These are phyloP conservation scores for Falco novaeseelandiae DNA, from an alignment of 2,797 vertebrate genomes.

Conservation along the genomic window DNA sequence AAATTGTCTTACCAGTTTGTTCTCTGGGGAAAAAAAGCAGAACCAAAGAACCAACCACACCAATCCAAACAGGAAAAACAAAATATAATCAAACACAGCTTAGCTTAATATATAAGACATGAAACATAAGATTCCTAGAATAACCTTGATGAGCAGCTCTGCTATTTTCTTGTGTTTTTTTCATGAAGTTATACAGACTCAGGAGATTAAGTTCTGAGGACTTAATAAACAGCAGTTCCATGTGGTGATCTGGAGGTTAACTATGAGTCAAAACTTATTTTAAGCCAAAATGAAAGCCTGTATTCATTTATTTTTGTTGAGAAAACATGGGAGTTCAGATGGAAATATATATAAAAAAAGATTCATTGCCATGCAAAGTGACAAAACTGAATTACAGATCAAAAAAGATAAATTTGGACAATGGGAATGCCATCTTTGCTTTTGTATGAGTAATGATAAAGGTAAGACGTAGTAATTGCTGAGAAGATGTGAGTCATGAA, in stretches of 20 bases:
- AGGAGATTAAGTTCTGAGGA: conserved; percentile 60
- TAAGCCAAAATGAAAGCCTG: conserved; percentile 78
- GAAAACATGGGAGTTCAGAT: conserved; percentile 60
- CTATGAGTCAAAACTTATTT: conserved; percentile 84
- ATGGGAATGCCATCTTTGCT: conserved; percentile 11
- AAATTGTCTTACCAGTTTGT: not conserved
- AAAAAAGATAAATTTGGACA: conserved; percentile 69
- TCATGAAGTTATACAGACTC: conserved; percentile 46
- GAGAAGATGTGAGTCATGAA: conserved; percentile 6
- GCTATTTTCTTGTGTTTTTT: conserved; percentile 65
- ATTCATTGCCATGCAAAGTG: conserved; percentile 47
- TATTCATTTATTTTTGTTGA: conserved; percentile 86
- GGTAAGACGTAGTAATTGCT: conserved; percentile 33
- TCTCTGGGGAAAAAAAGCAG: not conserved
- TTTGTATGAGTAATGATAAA: conserved; percentile 53
- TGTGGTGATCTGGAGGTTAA: conserved; percentile 55
- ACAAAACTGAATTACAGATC: conserved; percentile 63
- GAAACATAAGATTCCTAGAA: not conserved
- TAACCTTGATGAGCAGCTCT: conserved; percentile 50
- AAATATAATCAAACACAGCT: not conserved
- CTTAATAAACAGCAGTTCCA: conserved; percentile 68
- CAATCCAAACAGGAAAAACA: not conserved
- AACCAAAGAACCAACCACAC: not conserved
- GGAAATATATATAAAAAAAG: conserved; percentile 32
- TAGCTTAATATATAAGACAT: not conserved